A percentile compares a stretch with the other conserved stretches of the same genome.
Conservation (phyloP, 2,888 invertebrate species). For the Dicyrtoma fusca region DNA sequence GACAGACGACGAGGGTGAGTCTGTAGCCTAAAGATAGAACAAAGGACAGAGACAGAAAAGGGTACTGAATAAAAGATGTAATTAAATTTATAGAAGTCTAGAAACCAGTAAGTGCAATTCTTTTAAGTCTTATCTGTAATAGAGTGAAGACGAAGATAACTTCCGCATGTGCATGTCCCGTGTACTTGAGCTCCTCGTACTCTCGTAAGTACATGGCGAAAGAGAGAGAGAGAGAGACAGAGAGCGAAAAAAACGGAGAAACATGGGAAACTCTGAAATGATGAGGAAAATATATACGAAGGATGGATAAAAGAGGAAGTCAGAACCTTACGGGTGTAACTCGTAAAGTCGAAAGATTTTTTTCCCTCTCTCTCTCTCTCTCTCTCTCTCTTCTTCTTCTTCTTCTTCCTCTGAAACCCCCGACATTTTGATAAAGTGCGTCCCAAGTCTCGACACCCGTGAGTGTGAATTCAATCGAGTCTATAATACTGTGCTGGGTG, state of each 20-base stretch:
- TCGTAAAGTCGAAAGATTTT: constrained; percentile 33
- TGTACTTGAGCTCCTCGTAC: neutral
- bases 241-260: constrained; percentile 1
- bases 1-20: too few relatives aligned
- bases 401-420: constrained; percentile 20
- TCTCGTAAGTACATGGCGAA: neutral
- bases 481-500: constrained; percentile 18
- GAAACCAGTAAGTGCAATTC: too few relatives aligned
- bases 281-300: constrained; percentile 23
- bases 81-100: too few relatives aligned
- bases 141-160: constrained; percentile 3
- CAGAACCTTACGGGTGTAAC: constrained; percentile 19
- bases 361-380: constrained; percentile 2
- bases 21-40: neutral
- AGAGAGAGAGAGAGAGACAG: neutral
- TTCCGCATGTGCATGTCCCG: neutral
- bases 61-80: neutral
- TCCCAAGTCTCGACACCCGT: constrained; percentile 26
- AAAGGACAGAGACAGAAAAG: neutral
- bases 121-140: neutral
- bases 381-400: constrained; percentile 4
- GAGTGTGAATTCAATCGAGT: constrained; percentile 38
- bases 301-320: constrained; percentile 11
- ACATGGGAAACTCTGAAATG: constrained; percentile 2
- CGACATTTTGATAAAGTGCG: constrained; percentile 41